These are phyloP conservation scores for Xylota segnis DNA, from an alignment of 2,888 invertebrate species.

Conservation along the genomic window DNA sequence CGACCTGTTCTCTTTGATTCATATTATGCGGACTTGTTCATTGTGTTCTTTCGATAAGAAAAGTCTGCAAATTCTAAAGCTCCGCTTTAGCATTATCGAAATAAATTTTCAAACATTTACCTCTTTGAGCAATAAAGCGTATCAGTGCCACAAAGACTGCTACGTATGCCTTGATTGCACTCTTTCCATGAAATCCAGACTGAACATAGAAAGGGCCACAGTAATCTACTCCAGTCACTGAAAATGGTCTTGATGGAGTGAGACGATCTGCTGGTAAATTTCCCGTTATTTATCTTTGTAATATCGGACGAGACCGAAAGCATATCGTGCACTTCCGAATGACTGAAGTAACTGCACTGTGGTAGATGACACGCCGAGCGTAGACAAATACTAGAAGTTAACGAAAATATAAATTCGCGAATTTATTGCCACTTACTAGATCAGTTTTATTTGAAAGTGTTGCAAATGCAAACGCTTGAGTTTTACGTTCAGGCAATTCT, in stretches of 20 bases:
- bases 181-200: constrained; percentile 2
- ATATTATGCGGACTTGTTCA: neutral
- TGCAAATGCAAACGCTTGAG: neutral
- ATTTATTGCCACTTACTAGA: no score
- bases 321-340: neutral
- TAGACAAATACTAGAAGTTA: neutral
- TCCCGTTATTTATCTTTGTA: neutral
- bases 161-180: neutral
- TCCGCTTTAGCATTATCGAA: constrained; percentile 19
- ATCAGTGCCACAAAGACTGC: neutral
- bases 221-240: constrained; percentile 1
- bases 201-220: neutral
- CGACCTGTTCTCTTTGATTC: constrained; percentile 1
- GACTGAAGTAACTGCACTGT: neutral
- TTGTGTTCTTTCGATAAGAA: constrained; percentile 9
- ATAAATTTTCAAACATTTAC: constrained; percentile 21
- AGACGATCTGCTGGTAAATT: constrained; percentile 8
- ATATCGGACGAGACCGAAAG: neutral
- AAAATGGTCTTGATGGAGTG: neutral
- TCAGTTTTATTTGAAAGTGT: neutral
- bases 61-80: neutral
- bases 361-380: neutral
- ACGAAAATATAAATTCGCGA: neutral
- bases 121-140: neutral
- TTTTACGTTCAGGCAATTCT: neutral